Conservation (phyloP, 2,888 invertebrate genomes). For the Aspidiotus rigidus region DNA sequence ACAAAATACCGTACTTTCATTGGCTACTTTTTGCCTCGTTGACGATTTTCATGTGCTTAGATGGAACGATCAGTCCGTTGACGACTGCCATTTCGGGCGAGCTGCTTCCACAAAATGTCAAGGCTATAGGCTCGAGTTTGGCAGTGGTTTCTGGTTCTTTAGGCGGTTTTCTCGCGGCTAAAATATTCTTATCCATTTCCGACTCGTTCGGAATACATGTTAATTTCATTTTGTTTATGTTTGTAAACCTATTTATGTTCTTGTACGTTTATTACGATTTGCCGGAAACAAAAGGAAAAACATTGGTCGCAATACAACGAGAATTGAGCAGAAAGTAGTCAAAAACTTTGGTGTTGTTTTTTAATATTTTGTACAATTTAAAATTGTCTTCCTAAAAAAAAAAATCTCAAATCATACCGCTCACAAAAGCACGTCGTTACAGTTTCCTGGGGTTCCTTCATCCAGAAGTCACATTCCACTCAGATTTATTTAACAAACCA, state of each 20-base stretch:
- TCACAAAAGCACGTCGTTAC: no score
- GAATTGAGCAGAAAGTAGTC: no score
- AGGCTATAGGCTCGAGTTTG: conserved; percentile 8
- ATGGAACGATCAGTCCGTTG: background rate
- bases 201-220: conserved; percentile 8
- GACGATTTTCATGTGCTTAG: background rate
- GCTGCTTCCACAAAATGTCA: conserved; percentile 21
- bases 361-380: no score
- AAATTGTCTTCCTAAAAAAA: no score
- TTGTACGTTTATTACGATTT: conserved; percentile 8
- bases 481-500: no score
- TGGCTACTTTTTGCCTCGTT: background rate
- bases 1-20: background rate
- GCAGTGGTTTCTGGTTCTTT: conserved; percentile 3
- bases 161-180: background rate
- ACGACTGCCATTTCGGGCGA: conserved; percentile 3
- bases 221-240: conserved; percentile 15
- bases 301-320: conserved; percentile 24
- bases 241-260: conserved; percentile 7
- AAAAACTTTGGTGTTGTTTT: no score
- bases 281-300: conserved; percentile 19
- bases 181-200: conserved; percentile 7
- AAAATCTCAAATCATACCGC: no score
- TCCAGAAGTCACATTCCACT: no score
- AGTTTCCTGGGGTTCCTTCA: no score